These are phyloP conservation scores for Scopus umbretta DNA, from an alignment of 2,113 vertebrate species.

Conservation along the genomic window DNA sequence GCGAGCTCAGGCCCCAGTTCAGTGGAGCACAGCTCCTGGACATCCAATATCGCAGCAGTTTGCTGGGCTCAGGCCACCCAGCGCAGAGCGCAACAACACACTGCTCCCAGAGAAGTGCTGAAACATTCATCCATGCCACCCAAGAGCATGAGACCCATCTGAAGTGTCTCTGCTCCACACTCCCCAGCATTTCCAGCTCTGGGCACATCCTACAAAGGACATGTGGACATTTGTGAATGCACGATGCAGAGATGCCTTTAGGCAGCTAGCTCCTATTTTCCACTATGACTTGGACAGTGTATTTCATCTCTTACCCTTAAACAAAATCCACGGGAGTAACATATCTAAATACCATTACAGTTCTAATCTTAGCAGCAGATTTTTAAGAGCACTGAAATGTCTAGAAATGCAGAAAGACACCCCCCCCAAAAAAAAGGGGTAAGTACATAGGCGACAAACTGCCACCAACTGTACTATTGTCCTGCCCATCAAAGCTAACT, in stretches of 20 bases:
- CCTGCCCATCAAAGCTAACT: not conserved
- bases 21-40: not conserved
- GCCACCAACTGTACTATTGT: not conserved
- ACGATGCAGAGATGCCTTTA: accelerated
- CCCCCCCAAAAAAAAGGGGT: not conserved
- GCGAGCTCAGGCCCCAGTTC: not conserved
- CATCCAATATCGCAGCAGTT: not conserved
- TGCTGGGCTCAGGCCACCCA: not conserved
- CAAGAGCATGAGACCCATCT: not conserved
- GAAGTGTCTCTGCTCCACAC: accelerated
- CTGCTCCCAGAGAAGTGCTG: accelerated
- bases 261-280: not conserved
- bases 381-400: not conserved
- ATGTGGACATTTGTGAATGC: not conserved
- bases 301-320: not conserved
- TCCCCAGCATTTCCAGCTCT: not conserved
- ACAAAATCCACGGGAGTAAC: not conserved
- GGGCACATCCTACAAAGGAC: not conserved
- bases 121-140: not conserved
- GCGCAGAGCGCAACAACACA: not conserved
- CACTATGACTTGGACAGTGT: not conserved
- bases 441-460: not conserved
- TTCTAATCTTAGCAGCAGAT: not conserved
- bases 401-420: not conserved
- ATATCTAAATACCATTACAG: not conserved